Conservation (phyloP, 2,888 invertebrate genomes). For the Phrixothrix hirtus region DNA sequence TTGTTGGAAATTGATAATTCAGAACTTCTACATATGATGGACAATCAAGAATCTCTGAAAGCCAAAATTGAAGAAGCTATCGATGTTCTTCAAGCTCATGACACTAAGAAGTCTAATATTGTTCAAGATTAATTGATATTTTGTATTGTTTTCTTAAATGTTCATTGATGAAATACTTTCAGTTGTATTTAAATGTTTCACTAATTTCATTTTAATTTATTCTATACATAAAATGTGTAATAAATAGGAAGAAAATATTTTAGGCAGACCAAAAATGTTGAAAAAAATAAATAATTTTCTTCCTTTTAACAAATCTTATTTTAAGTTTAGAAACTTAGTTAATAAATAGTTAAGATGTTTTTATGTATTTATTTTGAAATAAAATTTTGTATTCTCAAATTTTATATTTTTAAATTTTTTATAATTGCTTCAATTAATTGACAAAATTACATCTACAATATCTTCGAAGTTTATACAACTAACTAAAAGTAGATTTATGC, state of each 20-base stretch:
- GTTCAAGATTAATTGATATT: constrained; percentile 37
- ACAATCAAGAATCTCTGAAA: constrained; percentile 91
- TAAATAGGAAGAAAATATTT: constrained; percentile 28
- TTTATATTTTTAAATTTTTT: too few relatives aligned
- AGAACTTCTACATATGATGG: constrained; percentile 95
- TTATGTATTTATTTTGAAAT: constrained; percentile 5
- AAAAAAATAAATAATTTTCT: constrained; percentile 25
- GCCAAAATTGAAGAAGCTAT: constrained; percentile 98
- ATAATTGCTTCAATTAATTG: too few relatives aligned
- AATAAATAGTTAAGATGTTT: not conserved
- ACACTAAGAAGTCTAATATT: constrained; percentile 60
- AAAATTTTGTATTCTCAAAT: too few relatives aligned
- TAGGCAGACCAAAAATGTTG: constrained; percentile 18
- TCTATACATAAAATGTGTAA: too few relatives aligned
- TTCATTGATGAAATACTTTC: too few relatives aligned
- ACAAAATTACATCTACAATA: too few relatives aligned
- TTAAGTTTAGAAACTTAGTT: constrained; percentile 19
- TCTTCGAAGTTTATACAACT: too few relatives aligned
- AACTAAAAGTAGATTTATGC: too few relatives aligned
- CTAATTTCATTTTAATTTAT: too few relatives aligned
- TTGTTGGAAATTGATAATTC: constrained; percentile 97
- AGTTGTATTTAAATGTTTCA: too few relatives aligned
- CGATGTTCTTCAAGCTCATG: constrained; percentile 95
- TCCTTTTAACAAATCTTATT: constrained; percentile 24
- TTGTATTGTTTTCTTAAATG: constrained; percentile 1